Base-by-base conservation (phyloP, 2,797 vertebrate species). In the Ceryle rudis region DNA sequence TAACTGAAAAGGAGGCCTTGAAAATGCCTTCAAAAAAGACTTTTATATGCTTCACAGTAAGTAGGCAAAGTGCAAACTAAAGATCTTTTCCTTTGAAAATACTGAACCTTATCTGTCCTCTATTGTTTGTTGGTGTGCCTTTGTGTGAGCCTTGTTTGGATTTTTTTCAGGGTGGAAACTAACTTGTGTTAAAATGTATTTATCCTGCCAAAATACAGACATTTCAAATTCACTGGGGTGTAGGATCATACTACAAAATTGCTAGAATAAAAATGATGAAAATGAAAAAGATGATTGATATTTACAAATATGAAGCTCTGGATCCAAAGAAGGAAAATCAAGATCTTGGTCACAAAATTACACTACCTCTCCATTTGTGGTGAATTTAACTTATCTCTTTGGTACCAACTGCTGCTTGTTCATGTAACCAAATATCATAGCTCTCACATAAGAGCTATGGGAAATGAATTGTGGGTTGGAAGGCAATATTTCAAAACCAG, bases 71-170 rank as follows among this genome's bases (percentile, higher is more conserved):
- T 49, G 33, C 28, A n/a, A 62, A 25, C 16, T 81, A 49, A 66
- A 39, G 5, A 23, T 42, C 2, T 79, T 64, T 72, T 82, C 8
- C 7, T 90, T 67, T 84, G 77, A 41, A 65, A 85, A 33, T 60
- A 28, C 26, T 66, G 8, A 77, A 21, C 58, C 22, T 81, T 72
- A 2, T 49, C 37, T 75, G 4, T 82, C 22, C 29, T 80, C 33
- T 83, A 33, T 18, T n/a, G 6, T 55, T 61, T 79, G 6, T 49
- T 0, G 0, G 17, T 2, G 0, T 29, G 41, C 19, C 29, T 79
- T 75, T 85, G 12, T 80, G 39, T 41, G n/a, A 73, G 12, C 4
- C 6, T 66, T 71, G 5, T 28, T 69, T 72, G 37, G 3, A 8
- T 61, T 84, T 82, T 85, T 9, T 28, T 82, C 20, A 21, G 9